Evolutionary conservation across 2,113 vertebrate genomes (phyloP).

Genomic region (Dryoscopus gambensis): DNA sequence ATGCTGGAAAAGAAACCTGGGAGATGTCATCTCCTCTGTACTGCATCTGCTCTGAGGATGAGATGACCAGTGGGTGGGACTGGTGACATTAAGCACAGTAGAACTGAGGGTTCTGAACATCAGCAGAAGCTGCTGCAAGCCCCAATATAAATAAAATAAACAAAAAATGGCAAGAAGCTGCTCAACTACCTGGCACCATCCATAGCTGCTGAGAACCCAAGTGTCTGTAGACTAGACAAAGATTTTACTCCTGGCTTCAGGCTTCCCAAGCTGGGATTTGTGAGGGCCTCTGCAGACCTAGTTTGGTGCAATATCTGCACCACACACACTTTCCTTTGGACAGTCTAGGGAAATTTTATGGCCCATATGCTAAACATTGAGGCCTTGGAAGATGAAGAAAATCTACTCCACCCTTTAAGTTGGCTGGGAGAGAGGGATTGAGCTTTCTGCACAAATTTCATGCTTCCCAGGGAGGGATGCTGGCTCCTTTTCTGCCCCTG

Average conservation of each 20-base stretch:
- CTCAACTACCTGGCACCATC: not conserved
- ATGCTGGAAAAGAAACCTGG: not conserved
- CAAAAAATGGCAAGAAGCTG: not conserved
- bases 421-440: not conserved
- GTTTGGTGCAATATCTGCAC: not conserved
- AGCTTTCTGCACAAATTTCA: not conserved
- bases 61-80: not conserved
- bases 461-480: not conserved
- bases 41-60: not conserved
- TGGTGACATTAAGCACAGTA: not conserved
- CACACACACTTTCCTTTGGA: not conserved
- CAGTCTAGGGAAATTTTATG: not conserved
- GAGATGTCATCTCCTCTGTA: not conserved
- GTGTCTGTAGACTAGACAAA: not conserved
- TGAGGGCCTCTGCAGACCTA: not conserved
- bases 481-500: not conserved
- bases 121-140: not conserved
- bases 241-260: conserved; percentile 16
- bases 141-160: not conserved
- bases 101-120: not conserved
- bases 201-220: not conserved
- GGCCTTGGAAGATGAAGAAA: not conserved
- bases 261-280: not conserved
- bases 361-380: conserved; percentile 33
- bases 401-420: not conserved